Evolutionary conservation across 2,797 vertebrate species (phyloP).

Genomic region (Amniataba percoides): DNA sequence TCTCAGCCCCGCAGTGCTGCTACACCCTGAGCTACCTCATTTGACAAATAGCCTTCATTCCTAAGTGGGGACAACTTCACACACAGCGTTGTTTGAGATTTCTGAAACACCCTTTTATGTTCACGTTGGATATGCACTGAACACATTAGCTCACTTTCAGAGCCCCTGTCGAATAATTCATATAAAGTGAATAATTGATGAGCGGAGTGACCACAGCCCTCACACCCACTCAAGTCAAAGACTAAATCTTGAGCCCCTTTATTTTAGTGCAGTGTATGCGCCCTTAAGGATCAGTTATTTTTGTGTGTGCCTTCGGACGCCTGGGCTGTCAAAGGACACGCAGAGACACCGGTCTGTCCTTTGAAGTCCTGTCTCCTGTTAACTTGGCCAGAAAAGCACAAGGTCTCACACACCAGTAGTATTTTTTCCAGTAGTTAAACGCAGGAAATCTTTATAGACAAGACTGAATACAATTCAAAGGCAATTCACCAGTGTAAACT

Average conservation of each 20-base stretch:
- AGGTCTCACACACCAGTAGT: conserved; percentile 22
- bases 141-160: conserved; percentile 74
- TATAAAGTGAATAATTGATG: conserved; percentile 72
- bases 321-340: conserved; percentile 61
- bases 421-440: conserved; percentile 18
- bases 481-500: conserved; percentile 16
- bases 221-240: conserved; percentile 56
- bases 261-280: conserved; percentile 66
- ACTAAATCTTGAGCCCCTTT: conserved; percentile 62
- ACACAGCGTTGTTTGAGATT: conserved; percentile 55
- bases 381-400: conserved; percentile 48
- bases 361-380: conserved; percentile 71
- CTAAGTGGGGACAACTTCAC: conserved; percentile 70
- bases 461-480: conserved; percentile 21
- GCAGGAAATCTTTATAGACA: neutral
- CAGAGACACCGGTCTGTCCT: conserved; percentile 67
- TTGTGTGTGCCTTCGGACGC: conserved; percentile 62
- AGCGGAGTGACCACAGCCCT: conserved; percentile 59
- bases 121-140: conserved; percentile 45
- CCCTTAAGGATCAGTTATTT: conserved; percentile 76
- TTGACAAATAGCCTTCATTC: conserved; percentile 73
- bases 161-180: conserved; percentile 72
- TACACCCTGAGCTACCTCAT: conserved; percentile 71
- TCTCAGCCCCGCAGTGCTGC: conserved; percentile 60
- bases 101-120: conserved; percentile 68